Conservation (phyloP, 2,797 vertebrate genomes). For the Atherinosoma microstoma region DNA sequence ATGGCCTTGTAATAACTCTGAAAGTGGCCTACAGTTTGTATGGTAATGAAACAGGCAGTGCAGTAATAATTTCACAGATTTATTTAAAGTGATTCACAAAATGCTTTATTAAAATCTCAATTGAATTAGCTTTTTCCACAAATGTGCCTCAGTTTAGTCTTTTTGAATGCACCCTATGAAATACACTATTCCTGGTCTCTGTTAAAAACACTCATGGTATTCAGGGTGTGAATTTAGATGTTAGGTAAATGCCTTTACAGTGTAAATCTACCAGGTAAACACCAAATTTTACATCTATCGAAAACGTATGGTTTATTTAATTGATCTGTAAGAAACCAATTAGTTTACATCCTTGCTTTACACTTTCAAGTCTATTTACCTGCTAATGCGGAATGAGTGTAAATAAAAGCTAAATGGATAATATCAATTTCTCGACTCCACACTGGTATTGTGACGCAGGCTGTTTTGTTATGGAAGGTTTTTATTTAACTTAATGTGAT, state of each 20-base stretch:
- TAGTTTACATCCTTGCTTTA: not conserved
- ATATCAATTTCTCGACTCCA: not conserved
- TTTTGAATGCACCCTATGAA: not conserved
- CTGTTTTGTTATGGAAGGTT: slow-evolving; percentile 8
- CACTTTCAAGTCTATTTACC: not conserved
- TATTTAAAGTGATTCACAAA: slow-evolving; percentile 39
- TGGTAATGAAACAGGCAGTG: slow-evolving; percentile 37
- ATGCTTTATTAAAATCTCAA: slow-evolving; percentile 27
- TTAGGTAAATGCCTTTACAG: slow-evolving; percentile 1
- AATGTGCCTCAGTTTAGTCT: slow-evolving; percentile 9
- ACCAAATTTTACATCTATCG: not conserved
- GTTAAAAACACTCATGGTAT: not conserved
- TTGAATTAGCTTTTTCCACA: slow-evolving; percentile 8
- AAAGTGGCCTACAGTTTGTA: slow-evolving; percentile 19
- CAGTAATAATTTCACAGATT: slow-evolving; percentile 35
- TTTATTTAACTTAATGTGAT: slow-evolving; percentile 4
- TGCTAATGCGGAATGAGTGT: not conserved
- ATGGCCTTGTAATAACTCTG: slow-evolving; percentile 55
- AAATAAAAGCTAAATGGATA: not conserved
- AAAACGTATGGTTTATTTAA: not conserved
- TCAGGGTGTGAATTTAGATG: not conserved
- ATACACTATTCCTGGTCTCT: not conserved
- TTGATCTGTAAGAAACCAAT: not conserved
- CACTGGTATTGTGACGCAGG: not conserved
- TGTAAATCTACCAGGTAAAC: not conserved